Percentiles rank a stretch among this genome's conserved stretches.
Conservation (phyloP, 2,888 invertebrate genomes). For the Orthosia gracilis region DNA sequence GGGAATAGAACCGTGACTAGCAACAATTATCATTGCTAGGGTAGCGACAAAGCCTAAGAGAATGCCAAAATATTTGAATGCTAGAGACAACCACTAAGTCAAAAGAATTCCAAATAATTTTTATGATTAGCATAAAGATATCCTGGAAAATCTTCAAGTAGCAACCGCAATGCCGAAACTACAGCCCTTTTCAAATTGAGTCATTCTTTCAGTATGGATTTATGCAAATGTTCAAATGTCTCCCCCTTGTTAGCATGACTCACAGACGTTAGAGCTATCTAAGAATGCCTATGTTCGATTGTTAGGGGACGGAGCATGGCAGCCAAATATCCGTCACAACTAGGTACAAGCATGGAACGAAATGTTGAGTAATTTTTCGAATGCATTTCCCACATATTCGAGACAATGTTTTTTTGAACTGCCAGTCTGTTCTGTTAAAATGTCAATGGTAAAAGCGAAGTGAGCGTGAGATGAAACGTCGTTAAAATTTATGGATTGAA, state of each 20-base stretch:
- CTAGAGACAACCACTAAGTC: neutral
- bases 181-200: conserved; percentile 23
- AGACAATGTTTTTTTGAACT: neutral
- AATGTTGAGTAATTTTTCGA: neutral
- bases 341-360: neutral
- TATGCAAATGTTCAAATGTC: conserved; percentile 35
- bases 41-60: no score
- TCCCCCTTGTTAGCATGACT: conserved; percentile 44
- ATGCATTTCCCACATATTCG: neutral
- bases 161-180: neutral
- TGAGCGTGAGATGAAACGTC: no score
- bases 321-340: neutral
- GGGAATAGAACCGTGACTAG: conserved; percentile 1
- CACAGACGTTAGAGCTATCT: conserved; percentile 19
- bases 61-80: neutral
- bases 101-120: neutral
- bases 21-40: neutral
- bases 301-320: neutral
- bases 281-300: conserved; percentile 23
- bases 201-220: conserved; percentile 46
- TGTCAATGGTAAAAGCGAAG: no score
- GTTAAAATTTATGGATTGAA: no score
- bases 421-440: no score
- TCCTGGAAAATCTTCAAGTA: neutral
- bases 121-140: neutral